Percentiles rank a stretch among this genome's conserved stretches.
phyloP scores from a whole-genome alignment of 2,888 invertebrate species.

The Dasysyrphus albostriatus region DNA sequence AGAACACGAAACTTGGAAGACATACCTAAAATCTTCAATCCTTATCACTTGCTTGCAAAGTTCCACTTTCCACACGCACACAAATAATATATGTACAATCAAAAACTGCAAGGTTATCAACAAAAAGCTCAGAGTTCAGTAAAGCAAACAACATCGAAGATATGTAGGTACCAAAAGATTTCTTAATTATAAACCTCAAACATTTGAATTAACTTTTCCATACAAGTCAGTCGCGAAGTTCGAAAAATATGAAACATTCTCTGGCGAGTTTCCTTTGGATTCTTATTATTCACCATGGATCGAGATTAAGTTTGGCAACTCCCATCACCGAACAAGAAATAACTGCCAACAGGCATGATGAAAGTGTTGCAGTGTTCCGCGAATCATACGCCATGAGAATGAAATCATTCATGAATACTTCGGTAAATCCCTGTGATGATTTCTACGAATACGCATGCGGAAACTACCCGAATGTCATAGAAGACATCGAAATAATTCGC shows the following conservation, averaged over 20 bases:
- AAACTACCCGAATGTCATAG: slow-evolving; percentile 80
- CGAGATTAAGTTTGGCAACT: background rate
- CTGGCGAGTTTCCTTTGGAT: background rate
- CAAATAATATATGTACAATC: background rate
- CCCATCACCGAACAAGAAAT: slow-evolving; percentile 72
- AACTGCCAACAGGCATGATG: slow-evolving; percentile 43
- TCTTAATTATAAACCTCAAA: background rate
- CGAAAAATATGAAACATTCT: background rate
- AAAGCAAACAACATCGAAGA: background rate
- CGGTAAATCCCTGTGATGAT: slow-evolving; percentile 80
- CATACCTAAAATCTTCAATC: too few species aligned
- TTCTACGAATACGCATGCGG: slow-evolving; percentile 82
- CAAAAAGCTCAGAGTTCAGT: background rate
- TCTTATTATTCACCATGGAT: background rate
- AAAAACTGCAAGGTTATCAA: slow-evolving; percentile 6
- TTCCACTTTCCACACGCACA: background rate
- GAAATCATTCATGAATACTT: slow-evolving; percentile 80
- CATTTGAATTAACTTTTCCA: background rate
- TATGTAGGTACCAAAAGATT: background rate
- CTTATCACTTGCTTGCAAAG: background rate
- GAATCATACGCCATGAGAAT: slow-evolving; percentile 79
- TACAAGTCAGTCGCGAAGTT: background rate
- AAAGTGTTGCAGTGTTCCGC: slow-evolving; percentile 67
- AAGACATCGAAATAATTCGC: slow-evolving; percentile 74
- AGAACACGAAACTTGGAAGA: too few species aligned